Evolutionary conservation across 2,113 vertebrate species (phyloP).

Genomic region (Perca fluviatilis): DNA sequence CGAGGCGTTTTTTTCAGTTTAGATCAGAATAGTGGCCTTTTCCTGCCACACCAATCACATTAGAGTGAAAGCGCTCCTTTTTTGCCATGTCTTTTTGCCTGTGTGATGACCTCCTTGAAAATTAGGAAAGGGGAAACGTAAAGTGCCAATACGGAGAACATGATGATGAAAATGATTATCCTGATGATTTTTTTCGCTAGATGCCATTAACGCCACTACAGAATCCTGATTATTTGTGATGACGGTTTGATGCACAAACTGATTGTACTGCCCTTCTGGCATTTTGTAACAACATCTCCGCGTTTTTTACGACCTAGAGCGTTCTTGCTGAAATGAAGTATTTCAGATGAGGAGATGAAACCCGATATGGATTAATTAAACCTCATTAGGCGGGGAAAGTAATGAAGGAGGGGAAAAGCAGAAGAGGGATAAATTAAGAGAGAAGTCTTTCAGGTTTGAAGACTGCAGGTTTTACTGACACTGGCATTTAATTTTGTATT

Average conservation of each 20-base stretch:
- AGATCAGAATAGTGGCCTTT: constrained; percentile 68
- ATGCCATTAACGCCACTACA: constrained; percentile 32
- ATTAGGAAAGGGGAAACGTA: constrained; percentile 51
- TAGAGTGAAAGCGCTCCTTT: constrained; percentile 15
- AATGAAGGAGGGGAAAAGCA: constrained; percentile 23
- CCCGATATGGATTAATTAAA: constrained; percentile 62
- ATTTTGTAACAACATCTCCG: constrained; percentile 15
- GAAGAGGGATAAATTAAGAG: constrained; percentile 14
- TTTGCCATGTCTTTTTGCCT: constrained; percentile 18
- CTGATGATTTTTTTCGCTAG: constrained; percentile 41
- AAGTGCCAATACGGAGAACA: constrained; percentile 18
- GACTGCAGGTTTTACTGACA: not conserved
- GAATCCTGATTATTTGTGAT: constrained; percentile 61
- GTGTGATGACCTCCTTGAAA: constrained; percentile 45
- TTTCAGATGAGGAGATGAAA: constrained; percentile 58
- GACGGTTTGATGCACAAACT: constrained; percentile 61
- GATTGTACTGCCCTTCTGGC: constrained; percentile 57
- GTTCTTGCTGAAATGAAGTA: constrained; percentile 36
- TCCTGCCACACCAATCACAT: constrained; percentile 66
- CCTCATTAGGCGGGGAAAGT: constrained; percentile 43
- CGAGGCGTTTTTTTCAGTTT: constrained; percentile 25
- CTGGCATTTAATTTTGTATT: constrained; percentile 1
- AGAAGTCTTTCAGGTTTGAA: constrained; percentile 35
- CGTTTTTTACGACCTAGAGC: constrained; percentile 17
- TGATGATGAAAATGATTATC: constrained; percentile 56